A percentile compares a stretch with the other conserved stretches of the same genome.
Evolutionary conservation across 2,888 invertebrate species (phyloP).

Genomic region (Apotomis capreana): DNA sequence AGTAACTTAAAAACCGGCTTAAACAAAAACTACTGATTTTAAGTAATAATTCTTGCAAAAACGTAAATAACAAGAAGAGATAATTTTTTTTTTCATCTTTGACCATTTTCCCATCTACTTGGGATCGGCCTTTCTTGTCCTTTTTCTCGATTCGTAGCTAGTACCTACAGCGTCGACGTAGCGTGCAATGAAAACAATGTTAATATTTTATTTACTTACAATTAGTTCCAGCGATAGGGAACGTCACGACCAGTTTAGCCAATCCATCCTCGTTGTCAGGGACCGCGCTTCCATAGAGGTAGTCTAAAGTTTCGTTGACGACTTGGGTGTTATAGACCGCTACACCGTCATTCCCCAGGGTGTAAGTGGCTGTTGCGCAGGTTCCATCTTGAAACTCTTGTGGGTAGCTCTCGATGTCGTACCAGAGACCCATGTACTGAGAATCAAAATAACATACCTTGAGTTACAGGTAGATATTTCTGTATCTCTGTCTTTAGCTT

Average conservation of each 20-base stretch:
- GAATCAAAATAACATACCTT: conserved; percentile 36
- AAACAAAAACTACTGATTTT: too few relatives aligned
- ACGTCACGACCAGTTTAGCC: conserved; percentile 75
- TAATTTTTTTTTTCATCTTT: too few relatives aligned
- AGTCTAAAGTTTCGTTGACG: conserved; percentile 66
- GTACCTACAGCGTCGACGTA: too few relatives aligned
- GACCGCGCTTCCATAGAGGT: conserved; percentile 73
- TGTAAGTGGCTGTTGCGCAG: conserved; percentile 80
- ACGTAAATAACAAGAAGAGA: too few relatives aligned
- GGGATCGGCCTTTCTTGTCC: too few relatives aligned
- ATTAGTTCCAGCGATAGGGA: conserved; percentile 68
- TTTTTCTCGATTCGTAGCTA: too few relatives aligned
- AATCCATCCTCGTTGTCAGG: conserved; percentile 62
- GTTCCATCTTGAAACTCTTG: conserved; percentile 81
- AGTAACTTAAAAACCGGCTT: too few relatives aligned
- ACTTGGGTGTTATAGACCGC: conserved; percentile 42
- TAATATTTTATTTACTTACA: conserved; percentile 27
- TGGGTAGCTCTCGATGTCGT: conserved; percentile 72
- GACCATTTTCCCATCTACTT: too few relatives aligned
- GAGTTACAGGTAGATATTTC: too few relatives aligned
- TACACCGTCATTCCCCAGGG: conserved; percentile 50
- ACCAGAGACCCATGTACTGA: conserved; percentile 83
- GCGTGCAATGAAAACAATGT: background rate
- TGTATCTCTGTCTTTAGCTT: too few relatives aligned
- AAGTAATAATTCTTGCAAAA: too few relatives aligned